Conservation (phyloP, 2,113 vertebrate species). For the Parotia lawesii region DNA sequence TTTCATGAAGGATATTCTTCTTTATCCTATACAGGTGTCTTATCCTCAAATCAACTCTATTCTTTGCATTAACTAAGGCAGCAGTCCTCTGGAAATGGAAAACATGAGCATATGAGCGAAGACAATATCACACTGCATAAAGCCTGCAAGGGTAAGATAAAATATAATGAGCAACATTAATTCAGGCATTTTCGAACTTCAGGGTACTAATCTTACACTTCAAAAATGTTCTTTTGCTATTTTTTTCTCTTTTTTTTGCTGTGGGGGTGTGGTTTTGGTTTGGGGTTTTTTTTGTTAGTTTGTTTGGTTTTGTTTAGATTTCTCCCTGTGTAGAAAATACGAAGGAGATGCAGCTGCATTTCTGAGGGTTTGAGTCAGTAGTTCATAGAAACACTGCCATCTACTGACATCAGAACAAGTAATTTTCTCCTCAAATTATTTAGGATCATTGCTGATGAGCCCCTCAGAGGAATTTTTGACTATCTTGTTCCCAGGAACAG, state of each 20-base stretch:
- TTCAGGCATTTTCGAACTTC: background rate
- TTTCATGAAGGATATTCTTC: background rate
- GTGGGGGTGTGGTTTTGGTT: accelerated
- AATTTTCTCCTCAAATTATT: background rate
- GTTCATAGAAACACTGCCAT: conserved; percentile 67
- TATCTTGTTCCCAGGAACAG: background rate
- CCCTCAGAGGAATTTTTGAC: background rate
- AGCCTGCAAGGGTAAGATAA: background rate
- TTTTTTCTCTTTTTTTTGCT: too few relatives aligned
- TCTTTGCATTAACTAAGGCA: background rate
- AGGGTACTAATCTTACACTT: background rate
- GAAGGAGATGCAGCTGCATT: background rate
- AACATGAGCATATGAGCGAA: background rate
- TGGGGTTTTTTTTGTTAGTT: background rate
- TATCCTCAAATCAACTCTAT: background rate
- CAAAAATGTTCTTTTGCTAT: background rate
- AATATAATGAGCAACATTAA: background rate
- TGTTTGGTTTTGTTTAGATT: background rate
- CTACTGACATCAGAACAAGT: conserved; percentile 8
- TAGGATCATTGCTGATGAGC: background rate
- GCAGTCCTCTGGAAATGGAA: background rate
- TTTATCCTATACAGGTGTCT: background rate
- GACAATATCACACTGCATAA: background rate
- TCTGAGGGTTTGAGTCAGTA: background rate
- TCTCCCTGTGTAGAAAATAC: background rate